Percentiles rank a stretch among this genome's conserved stretches.
These are phyloP conservation scores for Panzeria rudis DNA, from an alignment of 2,888 invertebrate species.

Conservation along the genomic window DNA sequence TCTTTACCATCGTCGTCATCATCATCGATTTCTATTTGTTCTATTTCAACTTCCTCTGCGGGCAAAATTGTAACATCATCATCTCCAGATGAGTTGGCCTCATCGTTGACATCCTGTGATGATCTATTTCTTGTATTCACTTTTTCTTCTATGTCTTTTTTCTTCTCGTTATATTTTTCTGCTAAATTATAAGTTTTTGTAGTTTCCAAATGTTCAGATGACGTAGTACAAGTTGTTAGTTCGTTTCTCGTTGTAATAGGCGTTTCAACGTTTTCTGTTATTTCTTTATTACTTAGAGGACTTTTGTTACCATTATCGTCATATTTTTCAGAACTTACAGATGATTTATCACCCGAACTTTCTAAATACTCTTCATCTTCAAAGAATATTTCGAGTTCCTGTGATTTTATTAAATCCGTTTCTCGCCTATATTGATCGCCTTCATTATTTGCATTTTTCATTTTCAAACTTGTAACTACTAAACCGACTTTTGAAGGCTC, in stretches of 20 bases:
- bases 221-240: neutral
- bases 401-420: constrained; percentile 24
- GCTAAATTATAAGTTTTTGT: neutral
- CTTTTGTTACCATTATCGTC: neutral
- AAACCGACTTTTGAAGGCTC: constrained; percentile 60
- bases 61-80: constrained; percentile 69
- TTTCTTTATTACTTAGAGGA: neutral
- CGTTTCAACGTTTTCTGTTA: neutral
- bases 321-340: constrained; percentile 38
- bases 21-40: constrained; percentile 66
- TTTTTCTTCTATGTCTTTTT: neutral
- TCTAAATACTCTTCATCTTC: constrained; percentile 66
- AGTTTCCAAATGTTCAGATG: neutral
- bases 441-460: neutral
- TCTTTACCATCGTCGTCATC: constrained; percentile 56
- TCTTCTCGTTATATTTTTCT: neutral
- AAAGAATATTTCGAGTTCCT: constrained; percentile 53
- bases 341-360: constrained; percentile 66
- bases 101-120: neutral
- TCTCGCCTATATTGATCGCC: constrained; percentile 13
- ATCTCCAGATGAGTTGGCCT: constrained; percentile 43
- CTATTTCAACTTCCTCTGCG: constrained; percentile 53
- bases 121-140: neutral
- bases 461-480: neutral
- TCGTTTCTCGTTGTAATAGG: neutral